Base-by-base conservation (phyloP, 2,113 vertebrate genomes). In the Phylloscopus whistleri region DNA sequence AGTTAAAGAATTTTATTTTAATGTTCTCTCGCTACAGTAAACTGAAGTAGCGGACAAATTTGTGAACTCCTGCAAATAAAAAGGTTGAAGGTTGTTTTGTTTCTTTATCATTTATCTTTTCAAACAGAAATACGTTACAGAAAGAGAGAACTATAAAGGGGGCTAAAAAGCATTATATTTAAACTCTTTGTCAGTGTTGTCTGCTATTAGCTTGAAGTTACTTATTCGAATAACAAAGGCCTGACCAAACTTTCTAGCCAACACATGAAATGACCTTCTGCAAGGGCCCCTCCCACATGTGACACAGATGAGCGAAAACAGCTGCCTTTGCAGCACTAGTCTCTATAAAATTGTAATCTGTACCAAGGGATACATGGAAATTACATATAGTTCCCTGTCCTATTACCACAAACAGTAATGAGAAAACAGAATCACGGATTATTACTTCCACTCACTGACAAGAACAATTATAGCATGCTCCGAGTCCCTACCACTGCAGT, bases 281-380 rank as follows among this genome's bases (percentile, higher is more conserved):
- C 53, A 92, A 82, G 66, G 53, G 81, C 78, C 84, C 85, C 76
- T 94, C 70, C 82, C 81, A 75, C 51, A 73, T 39, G 53, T 85
- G 49, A 92, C 87, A 89, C 24, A 82, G 66, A 68, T 7, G 11
- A 87, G 74, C 9, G 2, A 62, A 64, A 92, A 30, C 84, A 95
- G 89, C 87, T 95, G 89, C 72, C 82, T 95, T 51, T 83, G 74
- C 89, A 95, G 67, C 94, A 83, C 46, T 39, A 23, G 70, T 60
- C 82, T 77, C 69, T 46, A 83, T 80, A 93, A 94, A 92, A 92
- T 0, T 60, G 46, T 87, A 93, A 94, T 91, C 77, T 87, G 49
- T 83, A 95, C 73, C 93, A 93, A 92, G 93, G 74, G 91, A 94
- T 92, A 95, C 89, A 62, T 74, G 84, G 84, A 91, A 95, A 95